Evolutionary conservation across 2,797 vertebrate species (phyloP), one percentile per base, ranked within the genome.

Genomic region (Acrocephalus scirpaceus): DNA sequence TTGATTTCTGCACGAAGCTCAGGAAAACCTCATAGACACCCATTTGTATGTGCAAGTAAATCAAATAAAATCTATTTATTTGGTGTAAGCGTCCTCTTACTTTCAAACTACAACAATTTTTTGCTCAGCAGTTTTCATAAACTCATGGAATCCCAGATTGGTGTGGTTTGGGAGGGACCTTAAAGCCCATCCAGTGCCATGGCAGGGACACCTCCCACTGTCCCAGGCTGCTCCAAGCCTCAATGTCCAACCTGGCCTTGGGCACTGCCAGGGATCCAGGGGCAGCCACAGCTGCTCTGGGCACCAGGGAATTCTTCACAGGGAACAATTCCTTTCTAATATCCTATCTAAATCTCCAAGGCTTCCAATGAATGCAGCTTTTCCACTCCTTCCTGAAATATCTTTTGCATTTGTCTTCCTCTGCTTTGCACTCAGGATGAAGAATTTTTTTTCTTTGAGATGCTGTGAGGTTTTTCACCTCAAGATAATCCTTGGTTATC

Each of bases 151-250:
- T 29, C 13, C 4, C 11, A 7, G 4, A n/a, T 0, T 29, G 27
- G 10, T 36, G 50, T 50, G 62, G 22, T 9, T 32, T 54, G 22
- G 32, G 2, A 70, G 3, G 13, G 48, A 20, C 11, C 9, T 22
- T 2, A 47, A 22, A 38, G 0, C 16, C 1, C 40, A 19, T 0
- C 42, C 32, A 4, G 1, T 25, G 0, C 23, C 75, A 29, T 21
- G 60, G 16, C 76, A 88, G n/a, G 40, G 76, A 54, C 76, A 60
- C 20, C 38, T 88, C 0, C 69, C 40, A 19, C 32, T 4, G 5
- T 26, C 54, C 77, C 54, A 61, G 61, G 29, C 0, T 26, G 25
- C 30, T 80, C 47, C 50, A 8, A 5, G 7, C 14, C 14, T 34
- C 8, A 4, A 0, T 76, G 36, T 78, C 50, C 67, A 88, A 0